Evolutionary conservation across 2,797 vertebrate species (phyloP).

Genomic region (Esox masquinongy): DNA sequence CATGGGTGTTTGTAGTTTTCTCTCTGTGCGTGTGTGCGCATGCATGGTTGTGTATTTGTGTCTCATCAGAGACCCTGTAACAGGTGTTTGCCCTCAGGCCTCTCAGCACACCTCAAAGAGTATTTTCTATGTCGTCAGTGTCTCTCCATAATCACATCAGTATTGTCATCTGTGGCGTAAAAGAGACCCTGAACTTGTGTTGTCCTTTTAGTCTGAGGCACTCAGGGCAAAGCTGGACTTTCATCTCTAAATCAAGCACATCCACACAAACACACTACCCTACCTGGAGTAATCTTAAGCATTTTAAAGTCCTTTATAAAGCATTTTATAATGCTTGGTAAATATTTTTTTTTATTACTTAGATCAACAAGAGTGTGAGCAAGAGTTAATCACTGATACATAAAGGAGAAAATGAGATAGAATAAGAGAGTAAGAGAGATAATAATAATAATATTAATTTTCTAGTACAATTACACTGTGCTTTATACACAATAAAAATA

Average conservation of each 20-base stretch:
- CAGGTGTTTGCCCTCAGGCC: conserved; percentile 57
- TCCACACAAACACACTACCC: conserved; percentile 46
- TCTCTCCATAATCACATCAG: conserved; percentile 34
- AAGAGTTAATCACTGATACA: conserved; percentile 77
- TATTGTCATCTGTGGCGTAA: conserved; percentile 18
- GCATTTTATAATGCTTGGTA: conserved; percentile 67
- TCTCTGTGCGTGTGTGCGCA: no score
- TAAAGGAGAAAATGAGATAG: conserved; percentile 53
- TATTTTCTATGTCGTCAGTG: conserved; percentile 2
- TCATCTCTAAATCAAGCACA: conserved; percentile 18
- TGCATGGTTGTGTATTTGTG: conserved; percentile 4
- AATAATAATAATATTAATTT: conserved; percentile 6
- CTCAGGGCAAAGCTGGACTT: conserved; percentile 60
- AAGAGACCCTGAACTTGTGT: conserved; percentile 55
- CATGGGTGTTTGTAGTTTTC: no score
- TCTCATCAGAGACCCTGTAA: conserved; percentile 21
- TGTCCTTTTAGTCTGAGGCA: conserved; percentile 69
- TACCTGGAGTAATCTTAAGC: conserved; percentile 31
- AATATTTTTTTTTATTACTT: conserved; percentile 78
- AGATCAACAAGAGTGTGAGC: conserved; percentile 78
- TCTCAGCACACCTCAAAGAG: conserved; percentile 19
- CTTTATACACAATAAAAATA: no score
- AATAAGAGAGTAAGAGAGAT: conserved; percentile 40
- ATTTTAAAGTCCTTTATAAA: conserved; percentile 31
- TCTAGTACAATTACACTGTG: no score